Conservation (phyloP, 2,113 vertebrate species). For the Corydoras maculifer region DNA sequence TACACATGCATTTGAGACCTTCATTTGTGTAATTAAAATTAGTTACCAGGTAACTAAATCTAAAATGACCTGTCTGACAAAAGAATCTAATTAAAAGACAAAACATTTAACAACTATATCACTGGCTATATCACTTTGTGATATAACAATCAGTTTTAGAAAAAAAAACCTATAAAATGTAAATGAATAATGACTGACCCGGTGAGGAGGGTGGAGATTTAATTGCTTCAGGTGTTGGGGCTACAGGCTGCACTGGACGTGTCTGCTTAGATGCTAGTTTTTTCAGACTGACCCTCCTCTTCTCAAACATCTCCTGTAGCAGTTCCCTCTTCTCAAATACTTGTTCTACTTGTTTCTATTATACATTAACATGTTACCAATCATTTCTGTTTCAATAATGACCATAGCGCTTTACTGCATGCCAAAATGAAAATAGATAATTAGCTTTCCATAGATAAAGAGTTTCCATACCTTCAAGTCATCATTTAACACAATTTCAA, state of each 20-base stretch:
- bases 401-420: too few species aligned
- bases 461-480: conserved; percentile 72
- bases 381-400: too few species aligned
- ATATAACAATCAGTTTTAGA: not conserved
- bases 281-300: conserved; percentile 85
- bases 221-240: conserved; percentile 86
- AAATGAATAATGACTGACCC: conserved; percentile 51
- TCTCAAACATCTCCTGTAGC: conserved; percentile 93
- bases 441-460: not conserved
- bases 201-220: conserved; percentile 82
- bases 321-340: conserved; percentile 85
- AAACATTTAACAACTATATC: too few species aligned
- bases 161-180: not conserved
- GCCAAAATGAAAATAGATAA: too few species aligned
- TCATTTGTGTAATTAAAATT: too few species aligned
- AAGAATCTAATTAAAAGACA: too few species aligned
- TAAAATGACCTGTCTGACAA: too few species aligned
- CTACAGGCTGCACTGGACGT: conserved; percentile 90
- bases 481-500: conserved; percentile 74
- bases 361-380: not conserved
- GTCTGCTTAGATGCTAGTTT: conserved; percentile 95
- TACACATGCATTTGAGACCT: too few species aligned
- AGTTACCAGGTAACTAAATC: too few species aligned
- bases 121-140: too few species aligned
- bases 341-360: conserved; percentile 82